A percentile compares a stretch with the other conserved stretches of the same genome.
Conservation (phyloP, 2,888 invertebrate genomes). For the Agriopis marginaria region DNA sequence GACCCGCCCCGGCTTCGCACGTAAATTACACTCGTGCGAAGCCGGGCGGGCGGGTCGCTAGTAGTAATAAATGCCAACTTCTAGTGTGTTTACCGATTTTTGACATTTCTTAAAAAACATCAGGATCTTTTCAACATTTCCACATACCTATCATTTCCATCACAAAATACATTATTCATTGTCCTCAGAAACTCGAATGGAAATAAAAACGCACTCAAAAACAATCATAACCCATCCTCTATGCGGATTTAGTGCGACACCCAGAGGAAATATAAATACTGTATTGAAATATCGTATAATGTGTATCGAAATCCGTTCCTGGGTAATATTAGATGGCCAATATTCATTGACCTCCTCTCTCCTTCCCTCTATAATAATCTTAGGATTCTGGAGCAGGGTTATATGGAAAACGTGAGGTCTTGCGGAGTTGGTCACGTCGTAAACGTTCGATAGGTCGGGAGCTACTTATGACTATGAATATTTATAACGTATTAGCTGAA, state of each 20-base stretch:
- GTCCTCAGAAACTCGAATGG: slow-evolving; percentile 17
- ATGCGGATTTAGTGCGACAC: slow-evolving; percentile 63
- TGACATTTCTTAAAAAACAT: not conserved
- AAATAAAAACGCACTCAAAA: slow-evolving; percentile 37
- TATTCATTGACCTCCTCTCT: slow-evolving; percentile 48
- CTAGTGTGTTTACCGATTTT: no score
- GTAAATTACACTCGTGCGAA: no score
- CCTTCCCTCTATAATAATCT: slow-evolving; percentile 24
- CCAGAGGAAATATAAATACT: slow-evolving; percentile 79
- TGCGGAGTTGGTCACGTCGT: slow-evolving; percentile 56
- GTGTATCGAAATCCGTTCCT: slow-evolving; percentile 75
- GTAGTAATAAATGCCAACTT: no score
- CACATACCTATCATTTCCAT: not conserved
- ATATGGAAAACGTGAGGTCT: slow-evolving; percentile 49
- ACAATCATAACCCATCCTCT: slow-evolving; percentile 58
- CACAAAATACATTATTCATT: slow-evolving; percentile 12
- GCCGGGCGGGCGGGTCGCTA: no score
- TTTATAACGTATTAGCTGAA: slow-evolving; percentile 83
- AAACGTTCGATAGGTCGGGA: slow-evolving; percentile 78
- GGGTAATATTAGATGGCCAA: slow-evolving; percentile 64
- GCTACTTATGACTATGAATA: slow-evolving; percentile 84
- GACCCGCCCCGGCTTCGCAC: no score
- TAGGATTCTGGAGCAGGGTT: slow-evolving; percentile 35
- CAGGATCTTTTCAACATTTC: not conserved
- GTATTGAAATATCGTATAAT: slow-evolving; percentile 82